Evolutionary conservation across 2,113 vertebrate species (phyloP).

Genomic region (Amia ocellicauda): DNA sequence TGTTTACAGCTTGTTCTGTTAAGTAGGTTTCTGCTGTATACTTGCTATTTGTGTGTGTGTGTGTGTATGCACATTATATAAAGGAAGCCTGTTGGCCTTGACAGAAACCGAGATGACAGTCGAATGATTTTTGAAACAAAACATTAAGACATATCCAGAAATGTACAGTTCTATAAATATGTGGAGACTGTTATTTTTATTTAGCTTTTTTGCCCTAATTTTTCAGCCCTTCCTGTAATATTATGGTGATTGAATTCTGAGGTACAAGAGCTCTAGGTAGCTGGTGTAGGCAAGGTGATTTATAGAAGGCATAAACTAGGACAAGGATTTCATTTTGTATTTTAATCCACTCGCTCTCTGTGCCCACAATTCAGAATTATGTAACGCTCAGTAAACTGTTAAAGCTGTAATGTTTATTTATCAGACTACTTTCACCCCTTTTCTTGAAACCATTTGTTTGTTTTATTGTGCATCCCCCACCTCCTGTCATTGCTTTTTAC

Average conservation of each 20-base stretch:
- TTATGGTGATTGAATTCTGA: conserved; percentile 41
- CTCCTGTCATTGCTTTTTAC: background rate
- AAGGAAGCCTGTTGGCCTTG: background rate
- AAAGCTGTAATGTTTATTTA: background rate
- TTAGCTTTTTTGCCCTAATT: conserved; percentile 72
- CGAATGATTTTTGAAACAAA: conserved; percentile 5
- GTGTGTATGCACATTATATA: too few relatives aligned
- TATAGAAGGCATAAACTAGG: conserved; percentile 48
- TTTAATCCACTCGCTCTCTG: conserved; percentile 51
- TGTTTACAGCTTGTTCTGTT: too few relatives aligned
- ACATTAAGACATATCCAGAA: background rate
- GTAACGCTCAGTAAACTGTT: background rate
- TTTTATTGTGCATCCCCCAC: background rate
- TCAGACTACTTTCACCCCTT: background rate
- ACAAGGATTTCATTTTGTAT: conserved; percentile 49
- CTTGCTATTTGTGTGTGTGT: too few relatives aligned
- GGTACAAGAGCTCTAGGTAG: conserved; percentile 12
- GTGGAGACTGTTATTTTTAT: conserved; percentile 64
- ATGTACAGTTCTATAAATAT: conserved; percentile 59
- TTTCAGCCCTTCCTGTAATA: conserved; percentile 54
- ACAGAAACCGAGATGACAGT: conserved; percentile 1
- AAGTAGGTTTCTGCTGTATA: too few relatives aligned
- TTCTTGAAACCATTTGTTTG: background rate
- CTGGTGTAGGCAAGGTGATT: conserved; percentile 19
- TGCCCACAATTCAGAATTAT: conserved; percentile 48